Evolutionary conservation across 2,797 vertebrate genomes (phyloP).

Genomic region (Mastacembelus armatus): DNA sequence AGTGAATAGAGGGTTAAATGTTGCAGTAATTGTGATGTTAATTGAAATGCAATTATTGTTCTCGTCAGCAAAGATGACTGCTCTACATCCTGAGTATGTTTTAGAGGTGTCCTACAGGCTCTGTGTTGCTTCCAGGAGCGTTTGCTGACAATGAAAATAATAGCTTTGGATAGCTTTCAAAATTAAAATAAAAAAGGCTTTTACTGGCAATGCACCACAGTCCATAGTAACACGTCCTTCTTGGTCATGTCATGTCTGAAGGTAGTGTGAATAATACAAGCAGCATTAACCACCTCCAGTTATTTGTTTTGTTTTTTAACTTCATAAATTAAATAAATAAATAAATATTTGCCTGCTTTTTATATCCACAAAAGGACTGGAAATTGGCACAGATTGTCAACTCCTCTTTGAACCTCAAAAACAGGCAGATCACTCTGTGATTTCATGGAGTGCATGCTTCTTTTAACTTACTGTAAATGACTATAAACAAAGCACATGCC

Average conservation of each 20-base stretch:
- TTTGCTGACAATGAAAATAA: conserved; percentile 77
- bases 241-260: conserved; percentile 50
- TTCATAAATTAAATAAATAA: too few relatives aligned
- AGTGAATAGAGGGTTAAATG: conserved; percentile 47
- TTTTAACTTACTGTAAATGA: conserved; percentile 6
- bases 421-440: not conserved
- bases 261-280: conserved; percentile 24
- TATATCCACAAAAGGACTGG: not conserved
- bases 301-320: conserved; percentile 4
- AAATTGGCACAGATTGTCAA: not conserved
- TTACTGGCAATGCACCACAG: conserved; percentile 52
- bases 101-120: conserved; percentile 64
- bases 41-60: conserved; percentile 65
- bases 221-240: conserved; percentile 58
- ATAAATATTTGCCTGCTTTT: too few relatives aligned
- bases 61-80: conserved; percentile 66
- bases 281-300: not conserved
- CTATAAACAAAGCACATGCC: too few relatives aligned
- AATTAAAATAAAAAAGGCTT: conserved; percentile 73
- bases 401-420: not conserved
- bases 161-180: conserved; percentile 66
- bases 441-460: not conserved
- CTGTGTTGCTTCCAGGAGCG: conserved; percentile 58
- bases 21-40: conserved; percentile 57
- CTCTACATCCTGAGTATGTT: conserved; percentile 68